Base-by-base conservation (phyloP, 1,140 invertebrate genomes). In the Ectropis grisescens region DNA sequence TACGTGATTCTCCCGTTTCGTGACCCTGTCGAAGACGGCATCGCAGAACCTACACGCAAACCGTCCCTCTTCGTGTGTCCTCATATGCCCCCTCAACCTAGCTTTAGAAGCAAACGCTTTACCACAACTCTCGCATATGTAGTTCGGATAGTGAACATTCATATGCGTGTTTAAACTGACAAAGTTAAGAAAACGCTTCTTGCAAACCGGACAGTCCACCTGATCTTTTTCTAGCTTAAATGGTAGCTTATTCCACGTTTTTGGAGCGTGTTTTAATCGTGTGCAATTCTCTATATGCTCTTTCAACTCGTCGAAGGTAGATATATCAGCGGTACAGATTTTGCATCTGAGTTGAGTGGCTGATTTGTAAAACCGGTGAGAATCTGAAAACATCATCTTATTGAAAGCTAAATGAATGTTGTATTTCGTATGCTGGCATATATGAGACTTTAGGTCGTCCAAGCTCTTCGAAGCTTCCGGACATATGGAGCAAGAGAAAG, bases 31-130 rank as follows among this genome's bases (percentile, higher is more conserved):
- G 54, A 80, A 80, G 0, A 26, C 24, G n/a, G 24, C 24, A 2
- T 4, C 2, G 24, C 93, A 95, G n/a, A 89, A 84, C 29, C 91
- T 88, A 58, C 93, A 95, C 34, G 90, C 86, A 58, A 93, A 93
- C 12, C 12, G 58, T 1, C 72, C 76, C 2, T 48, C 53, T 39
- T 81, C 71, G 10, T 90, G 88, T 2, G 85, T 84, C 47, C 86
- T 85, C 1, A 83, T 82, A 34, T 87, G 86, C 0, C 76, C 81
- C 16, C 83, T 51, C 0, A 87, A 15, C 0, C 83, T 74, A 0
- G 78, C 82, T 33, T 82, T 82, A 0, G 83, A 85, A 0, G 78
- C 53, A 29, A 84, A 86, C 0, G 79, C 80, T 27, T 84, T 86
- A 0, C 84, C 83, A 30, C 85, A 83, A 26, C 48, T 69, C 10